Evolutionary conservation across 2,113 vertebrate genomes (phyloP).

Genomic region (Hymenochirus boettgeri): DNA sequence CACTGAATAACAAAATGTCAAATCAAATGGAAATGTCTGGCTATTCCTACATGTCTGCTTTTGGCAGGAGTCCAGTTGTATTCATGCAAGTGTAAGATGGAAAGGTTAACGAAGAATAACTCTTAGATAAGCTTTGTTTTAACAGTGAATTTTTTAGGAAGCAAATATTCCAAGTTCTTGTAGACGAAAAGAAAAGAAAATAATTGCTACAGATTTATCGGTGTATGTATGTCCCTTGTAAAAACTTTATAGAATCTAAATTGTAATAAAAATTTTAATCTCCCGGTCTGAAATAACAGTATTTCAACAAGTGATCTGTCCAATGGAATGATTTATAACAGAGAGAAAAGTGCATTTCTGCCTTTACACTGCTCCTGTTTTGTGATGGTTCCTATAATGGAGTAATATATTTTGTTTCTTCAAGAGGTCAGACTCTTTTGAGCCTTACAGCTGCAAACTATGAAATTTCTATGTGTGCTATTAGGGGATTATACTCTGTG

Average conservation of each 20-base stretch:
- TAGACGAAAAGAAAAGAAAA: too few relatives aligned
- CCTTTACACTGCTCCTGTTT: neutral
- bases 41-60: neutral
- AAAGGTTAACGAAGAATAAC: conserved; percentile 43
- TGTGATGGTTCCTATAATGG: conserved; percentile 1
- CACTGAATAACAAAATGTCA: conserved; percentile 41
- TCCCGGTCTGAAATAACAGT: too few relatives aligned
- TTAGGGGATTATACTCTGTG: conserved; percentile 48
- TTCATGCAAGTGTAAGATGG: conserved; percentile 41
- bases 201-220: too few relatives aligned
- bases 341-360: neutral
- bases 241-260: too few relatives aligned
- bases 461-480: conserved; percentile 51
- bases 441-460: conserved; percentile 53
- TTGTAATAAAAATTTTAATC: neutral
- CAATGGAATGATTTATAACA: conserved; percentile 52
- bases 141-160: neutral
- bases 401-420: conserved; percentile 34
- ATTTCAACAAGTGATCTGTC: conserved; percentile 50
- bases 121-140: conserved; percentile 39
- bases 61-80: conserved; percentile 45
- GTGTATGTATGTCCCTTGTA: too few relatives aligned
- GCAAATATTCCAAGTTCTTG: too few relatives aligned
- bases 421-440: conserved; percentile 37
- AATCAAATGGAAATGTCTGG: conserved; percentile 41